phyloP scores from a whole-genome alignment of 2,797 vertebrate genomes.

The Sphaeramia orbicularis region DNA sequence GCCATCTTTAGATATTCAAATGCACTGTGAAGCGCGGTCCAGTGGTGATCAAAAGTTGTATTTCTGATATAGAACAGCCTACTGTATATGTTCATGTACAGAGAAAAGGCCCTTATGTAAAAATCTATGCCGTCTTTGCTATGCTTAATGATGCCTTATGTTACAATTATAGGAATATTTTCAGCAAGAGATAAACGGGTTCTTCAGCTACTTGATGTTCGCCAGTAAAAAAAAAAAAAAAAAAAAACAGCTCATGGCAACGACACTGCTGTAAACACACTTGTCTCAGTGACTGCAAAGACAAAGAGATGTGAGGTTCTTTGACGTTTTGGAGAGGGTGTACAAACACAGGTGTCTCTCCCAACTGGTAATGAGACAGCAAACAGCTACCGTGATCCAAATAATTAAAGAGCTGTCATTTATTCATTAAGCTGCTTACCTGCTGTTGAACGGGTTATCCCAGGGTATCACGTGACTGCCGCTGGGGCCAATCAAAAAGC shows the following conservation, averaged over 20 bases:
- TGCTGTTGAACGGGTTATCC: slow-evolving; percentile 96
- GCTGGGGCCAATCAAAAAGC: slow-evolving; percentile 92
- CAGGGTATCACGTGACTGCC: slow-evolving; percentile 93
- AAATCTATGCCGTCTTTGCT: slow-evolving; percentile 19
- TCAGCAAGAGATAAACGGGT: slow-evolving; percentile 1
- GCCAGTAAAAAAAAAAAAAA: slow-evolving; percentile 7
- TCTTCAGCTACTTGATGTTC: slow-evolving; percentile 44
- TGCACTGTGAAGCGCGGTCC: slow-evolving; percentile 6
- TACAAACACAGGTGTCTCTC: slow-evolving; percentile 67
- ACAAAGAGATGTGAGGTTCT: slow-evolving; percentile 55
- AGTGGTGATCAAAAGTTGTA: slow-evolving; percentile 20
- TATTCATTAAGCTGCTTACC: slow-evolving; percentile 81
- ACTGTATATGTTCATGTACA: slow-evolving; percentile 10
- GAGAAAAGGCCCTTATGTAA: slow-evolving; percentile 13
- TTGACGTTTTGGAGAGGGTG: slow-evolving; percentile 49
- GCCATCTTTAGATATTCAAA: slow-evolving; percentile 42
- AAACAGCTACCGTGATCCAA: slow-evolving; percentile 49
- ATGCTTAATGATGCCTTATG: slow-evolving; percentile 5
- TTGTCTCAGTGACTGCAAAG: slow-evolving; percentile 59
- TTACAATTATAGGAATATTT: too few relatives aligned
- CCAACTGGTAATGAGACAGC: slow-evolving; percentile 65
- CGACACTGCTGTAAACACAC: slow-evolving; percentile 59
- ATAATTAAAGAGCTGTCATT: slow-evolving; percentile 65
- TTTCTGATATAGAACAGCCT: slow-evolving; percentile 25
- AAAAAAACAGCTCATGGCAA: slow-evolving; percentile 38